These are phyloP conservation scores for Aleadryas rufinucha DNA, from an alignment of 2,113 vertebrate genomes.

Conservation along the genomic window DNA sequence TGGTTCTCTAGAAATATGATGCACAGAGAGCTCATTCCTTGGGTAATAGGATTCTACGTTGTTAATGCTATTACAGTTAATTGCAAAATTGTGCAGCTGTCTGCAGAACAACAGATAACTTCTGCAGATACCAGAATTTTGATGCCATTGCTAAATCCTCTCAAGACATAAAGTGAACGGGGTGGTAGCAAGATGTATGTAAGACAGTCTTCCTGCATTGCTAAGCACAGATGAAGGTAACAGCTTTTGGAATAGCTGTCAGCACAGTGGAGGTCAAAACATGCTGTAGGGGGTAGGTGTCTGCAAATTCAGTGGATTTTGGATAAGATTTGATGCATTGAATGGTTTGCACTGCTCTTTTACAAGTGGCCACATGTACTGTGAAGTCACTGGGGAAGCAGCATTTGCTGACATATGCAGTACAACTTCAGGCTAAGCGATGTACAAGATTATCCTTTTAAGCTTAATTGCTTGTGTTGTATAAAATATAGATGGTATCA, in stretches of 20 bases:
- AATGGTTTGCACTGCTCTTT: background rate
- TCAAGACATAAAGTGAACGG: background rate
- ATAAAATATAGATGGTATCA: slow-evolving; percentile 36
- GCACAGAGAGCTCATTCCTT: background rate
- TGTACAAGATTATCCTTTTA: slow-evolving; percentile 43
- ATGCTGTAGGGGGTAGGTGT: background rate
- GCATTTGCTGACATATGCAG: slow-evolving; percentile 25
- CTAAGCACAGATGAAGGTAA: background rate
- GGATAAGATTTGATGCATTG: background rate
- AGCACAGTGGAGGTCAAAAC: background rate
- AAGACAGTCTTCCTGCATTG: background rate
- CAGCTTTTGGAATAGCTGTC: background rate
- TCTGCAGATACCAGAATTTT: background rate
- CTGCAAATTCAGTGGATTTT: background rate
- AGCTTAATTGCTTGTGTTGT: slow-evolving; percentile 37
- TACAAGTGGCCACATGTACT: background rate
- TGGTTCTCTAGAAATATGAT: background rate
- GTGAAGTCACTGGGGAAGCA: background rate
- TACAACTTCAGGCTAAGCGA: slow-evolving; percentile 24
- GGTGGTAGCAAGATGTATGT: background rate
- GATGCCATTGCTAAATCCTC: background rate
- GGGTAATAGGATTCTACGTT: background rate
- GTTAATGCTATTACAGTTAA: background rate
- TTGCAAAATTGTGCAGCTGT: background rate
- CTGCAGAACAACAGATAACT: background rate